Conservation (phyloP, 2,888 invertebrate species). For the Auanema freiburgensis region DNA sequence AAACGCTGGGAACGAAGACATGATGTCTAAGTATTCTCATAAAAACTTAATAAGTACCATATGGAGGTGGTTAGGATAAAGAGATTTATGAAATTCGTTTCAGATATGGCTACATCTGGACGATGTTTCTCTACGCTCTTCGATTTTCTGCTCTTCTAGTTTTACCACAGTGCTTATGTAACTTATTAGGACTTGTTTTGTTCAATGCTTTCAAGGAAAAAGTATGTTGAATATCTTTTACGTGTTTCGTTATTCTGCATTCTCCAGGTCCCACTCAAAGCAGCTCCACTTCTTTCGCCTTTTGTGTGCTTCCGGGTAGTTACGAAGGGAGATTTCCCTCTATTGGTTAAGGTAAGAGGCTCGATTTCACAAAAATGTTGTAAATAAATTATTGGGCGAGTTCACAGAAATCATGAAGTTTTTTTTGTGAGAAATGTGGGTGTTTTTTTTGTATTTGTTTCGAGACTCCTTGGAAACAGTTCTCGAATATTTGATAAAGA, state of each 20-base stretch:
- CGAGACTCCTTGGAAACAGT: neutral
- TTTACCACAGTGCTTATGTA: constrained; percentile 64
- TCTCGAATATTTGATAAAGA: neutral
- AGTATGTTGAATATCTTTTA: constrained; percentile 16
- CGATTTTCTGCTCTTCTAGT: constrained; percentile 62
- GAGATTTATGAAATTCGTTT: constrained; percentile 20
- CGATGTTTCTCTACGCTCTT: constrained; percentile 56
- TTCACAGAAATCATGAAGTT: neutral
- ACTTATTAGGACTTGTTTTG: constrained; percentile 71
- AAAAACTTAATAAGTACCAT: neutral
- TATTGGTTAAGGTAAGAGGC: constrained; percentile 74
- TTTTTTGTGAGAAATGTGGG: neutral
- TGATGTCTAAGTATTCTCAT: neutral
- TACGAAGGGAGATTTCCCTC: constrained; percentile 89
- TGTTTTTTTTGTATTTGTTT: constrained; percentile 5
- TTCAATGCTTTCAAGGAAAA: constrained; percentile 85
- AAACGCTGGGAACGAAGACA: neutral
- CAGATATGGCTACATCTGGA: constrained; percentile 60
- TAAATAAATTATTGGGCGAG: neutral
- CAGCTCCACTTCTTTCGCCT: constrained; percentile 86
- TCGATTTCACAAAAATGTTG: neutral
- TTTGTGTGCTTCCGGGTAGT: constrained; percentile 92
- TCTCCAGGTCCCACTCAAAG: constrained; percentile 70
- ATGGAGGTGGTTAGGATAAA: constrained; percentile 2
- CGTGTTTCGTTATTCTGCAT: neutral